Evolutionary conservation across 2,797 vertebrate genomes (phyloP).

Genomic region (Neomorphus geoffroyi): DNA sequence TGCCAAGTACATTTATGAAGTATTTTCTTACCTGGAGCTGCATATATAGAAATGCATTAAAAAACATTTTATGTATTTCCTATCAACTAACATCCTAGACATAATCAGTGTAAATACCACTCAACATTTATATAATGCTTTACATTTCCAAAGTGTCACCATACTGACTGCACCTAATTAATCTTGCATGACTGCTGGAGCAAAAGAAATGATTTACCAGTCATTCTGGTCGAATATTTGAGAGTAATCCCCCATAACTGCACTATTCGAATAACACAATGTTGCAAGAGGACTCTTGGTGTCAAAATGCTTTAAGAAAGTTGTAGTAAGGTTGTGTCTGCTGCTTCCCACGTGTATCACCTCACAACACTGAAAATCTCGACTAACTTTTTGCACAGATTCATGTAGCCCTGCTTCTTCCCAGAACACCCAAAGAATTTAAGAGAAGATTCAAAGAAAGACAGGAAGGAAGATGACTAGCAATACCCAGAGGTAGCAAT

Average conservation of each 20-base stretch:
- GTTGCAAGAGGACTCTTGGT: background rate
- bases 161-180: slow-evolving; percentile 9
- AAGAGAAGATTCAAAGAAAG: background rate
- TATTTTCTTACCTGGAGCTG: background rate
- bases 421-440: background rate
- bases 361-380: background rate
- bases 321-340: background rate
- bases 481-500: slow-evolving; percentile 13
- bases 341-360: background rate
- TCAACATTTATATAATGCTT: background rate
- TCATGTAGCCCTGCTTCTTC: background rate
- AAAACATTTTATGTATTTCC: background rate
- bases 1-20: background rate
- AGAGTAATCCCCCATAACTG: slow-evolving; percentile 21
- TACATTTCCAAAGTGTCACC: slow-evolving; percentile 6
- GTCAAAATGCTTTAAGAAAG: background rate
- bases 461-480: slow-evolving; percentile 45
- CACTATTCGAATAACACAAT: background rate
- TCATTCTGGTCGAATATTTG: slow-evolving; percentile 7
- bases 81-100: background rate
- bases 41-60: background rate
- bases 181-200: background rate
- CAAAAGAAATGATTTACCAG: slow-evolving; percentile 26
- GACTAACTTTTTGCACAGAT: background rate
- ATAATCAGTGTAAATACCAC: slow-evolving; percentile 18